Percentiles rank a stretch among this genome's conserved stretches.
Evolutionary conservation across 2,797 vertebrate species (phyloP).

Genomic region (Alca torda): DNA sequence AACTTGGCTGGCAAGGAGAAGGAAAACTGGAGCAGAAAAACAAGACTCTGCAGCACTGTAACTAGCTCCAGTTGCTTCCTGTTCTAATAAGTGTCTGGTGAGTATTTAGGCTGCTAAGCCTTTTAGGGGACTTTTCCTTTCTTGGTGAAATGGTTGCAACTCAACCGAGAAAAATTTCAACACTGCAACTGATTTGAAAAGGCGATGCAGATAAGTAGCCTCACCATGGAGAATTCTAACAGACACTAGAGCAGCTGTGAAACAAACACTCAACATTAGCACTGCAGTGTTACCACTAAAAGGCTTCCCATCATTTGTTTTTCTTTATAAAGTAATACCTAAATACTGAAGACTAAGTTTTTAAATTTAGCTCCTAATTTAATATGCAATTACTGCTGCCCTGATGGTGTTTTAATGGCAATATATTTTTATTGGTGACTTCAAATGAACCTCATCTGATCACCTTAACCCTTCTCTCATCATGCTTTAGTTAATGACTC

Average conservation of each 20-base stretch:
- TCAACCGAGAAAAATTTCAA: slow-evolving; percentile 60
- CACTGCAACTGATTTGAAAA: slow-evolving; percentile 60
- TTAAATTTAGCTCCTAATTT: slow-evolving; percentile 88
- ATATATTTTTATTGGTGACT: slow-evolving; percentile 27
- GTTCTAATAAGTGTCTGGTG: slow-evolving; percentile 6
- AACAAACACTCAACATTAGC: slow-evolving; percentile 73
- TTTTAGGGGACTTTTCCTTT: slow-evolving; percentile 48
- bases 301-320: slow-evolving; percentile 67
- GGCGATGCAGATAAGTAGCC: slow-evolving; percentile 45
- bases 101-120: slow-evolving; percentile 38
- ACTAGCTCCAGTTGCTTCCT: slow-evolving; percentile 5
- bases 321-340: slow-evolving; percentile 65
- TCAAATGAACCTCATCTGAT: slow-evolving; percentile 31
- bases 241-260: slow-evolving; percentile 71
- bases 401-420: slow-evolving; percentile 47
- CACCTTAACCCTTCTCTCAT: slow-evolving; percentile 71
- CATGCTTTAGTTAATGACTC: slow-evolving; percentile 72
- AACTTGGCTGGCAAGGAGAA: neutral
- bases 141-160: slow-evolving; percentile 60
- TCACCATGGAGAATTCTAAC: slow-evolving; percentile 64
- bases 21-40: slow-evolving; percentile 2
- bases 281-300: slow-evolving; percentile 48
- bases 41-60: neutral
- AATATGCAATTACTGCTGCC: slow-evolving; percentile 85
- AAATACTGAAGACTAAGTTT: slow-evolving; percentile 78